Evolutionary conservation across 2,113 vertebrate species (phyloP).

Genomic region (Cyanoliseus patagonus): DNA sequence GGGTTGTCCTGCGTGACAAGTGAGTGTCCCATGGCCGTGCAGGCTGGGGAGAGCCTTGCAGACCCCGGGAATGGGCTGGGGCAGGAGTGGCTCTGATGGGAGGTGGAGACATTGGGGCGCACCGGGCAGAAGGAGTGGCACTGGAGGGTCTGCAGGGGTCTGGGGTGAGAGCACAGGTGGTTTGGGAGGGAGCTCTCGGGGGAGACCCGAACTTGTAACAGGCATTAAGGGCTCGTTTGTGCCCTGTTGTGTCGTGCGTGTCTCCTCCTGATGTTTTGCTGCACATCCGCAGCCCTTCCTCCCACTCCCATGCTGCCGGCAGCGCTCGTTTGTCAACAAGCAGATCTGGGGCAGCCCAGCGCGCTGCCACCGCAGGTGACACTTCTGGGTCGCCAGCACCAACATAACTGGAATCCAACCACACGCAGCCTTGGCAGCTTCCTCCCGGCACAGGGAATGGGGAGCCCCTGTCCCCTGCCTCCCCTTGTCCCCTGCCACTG

Average conservation of each 20-base stretch:
- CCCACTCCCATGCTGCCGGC: background rate
- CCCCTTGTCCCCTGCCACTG: accelerated
- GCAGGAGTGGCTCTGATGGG: background rate
- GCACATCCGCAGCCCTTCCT: background rate
- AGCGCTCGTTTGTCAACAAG: constrained; percentile 39
- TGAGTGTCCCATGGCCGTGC: constrained; percentile 58
- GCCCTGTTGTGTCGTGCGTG: background rate
- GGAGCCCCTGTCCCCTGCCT: background rate
- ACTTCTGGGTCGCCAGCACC: constrained; percentile 48
- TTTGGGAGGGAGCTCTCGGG: background rate
- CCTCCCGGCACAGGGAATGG: background rate
- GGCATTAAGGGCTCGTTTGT: accelerated
- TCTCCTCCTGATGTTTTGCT: background rate
- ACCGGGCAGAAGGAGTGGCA: accelerated
- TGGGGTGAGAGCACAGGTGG: accelerated
- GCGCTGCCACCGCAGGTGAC: background rate
- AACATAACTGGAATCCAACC: background rate
- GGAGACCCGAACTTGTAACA: background rate
- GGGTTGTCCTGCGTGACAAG: constrained; percentile 94
- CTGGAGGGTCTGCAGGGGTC: accelerated
- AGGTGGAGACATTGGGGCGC: background rate
- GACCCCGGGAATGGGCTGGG: background rate
- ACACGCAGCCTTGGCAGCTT: background rate
- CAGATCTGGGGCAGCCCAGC: constrained; percentile 46
- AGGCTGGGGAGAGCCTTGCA: background rate